A percentile compares a stretch with the other conserved stretches of the same genome.
Conservation (phyloP, 1,140 invertebrate species). For the Wiebesia pumilae region DNA sequence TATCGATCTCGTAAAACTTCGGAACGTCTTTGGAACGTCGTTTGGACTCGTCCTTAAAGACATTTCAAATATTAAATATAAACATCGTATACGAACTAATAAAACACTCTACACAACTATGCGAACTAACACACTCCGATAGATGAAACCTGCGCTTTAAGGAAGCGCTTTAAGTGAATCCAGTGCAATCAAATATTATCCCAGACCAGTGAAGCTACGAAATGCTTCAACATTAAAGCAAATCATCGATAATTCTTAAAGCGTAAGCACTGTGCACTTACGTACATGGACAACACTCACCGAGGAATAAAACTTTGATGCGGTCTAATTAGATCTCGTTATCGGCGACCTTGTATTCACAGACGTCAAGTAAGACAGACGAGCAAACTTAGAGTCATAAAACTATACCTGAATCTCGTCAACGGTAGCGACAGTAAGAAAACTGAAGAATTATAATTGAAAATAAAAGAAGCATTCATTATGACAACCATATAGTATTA, state of each 20-base stretch:
- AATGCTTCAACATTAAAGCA: not conserved
- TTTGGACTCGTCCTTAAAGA: not conserved
- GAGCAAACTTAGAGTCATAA: not conserved
- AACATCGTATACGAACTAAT: not conserved
- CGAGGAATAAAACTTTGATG: not conserved
- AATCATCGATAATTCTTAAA: not conserved
- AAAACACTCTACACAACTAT: too few species aligned
- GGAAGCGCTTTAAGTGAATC: not conserved
- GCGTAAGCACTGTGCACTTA: not conserved
- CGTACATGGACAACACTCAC: not conserved
- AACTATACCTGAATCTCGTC: not conserved
- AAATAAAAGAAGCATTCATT: not conserved
- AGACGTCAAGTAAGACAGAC: not conserved
- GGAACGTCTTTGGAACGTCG: not conserved
- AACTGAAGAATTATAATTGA: slow-evolving; percentile 11
- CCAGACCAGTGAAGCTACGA: not conserved
- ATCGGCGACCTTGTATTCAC: not conserved
- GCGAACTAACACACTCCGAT: too few species aligned
- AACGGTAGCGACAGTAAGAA: not conserved
- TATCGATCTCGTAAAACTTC: not conserved
- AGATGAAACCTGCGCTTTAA: too few species aligned
- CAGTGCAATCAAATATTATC: not conserved
- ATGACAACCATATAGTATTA: not conserved
- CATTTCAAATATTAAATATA: not conserved
- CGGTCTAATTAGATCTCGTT: slow-evolving; percentile 5